Evolutionary conservation across 92 coral and sea anemone species (phyloP).

Genomic region (Parazoanthus darwini): DNA sequence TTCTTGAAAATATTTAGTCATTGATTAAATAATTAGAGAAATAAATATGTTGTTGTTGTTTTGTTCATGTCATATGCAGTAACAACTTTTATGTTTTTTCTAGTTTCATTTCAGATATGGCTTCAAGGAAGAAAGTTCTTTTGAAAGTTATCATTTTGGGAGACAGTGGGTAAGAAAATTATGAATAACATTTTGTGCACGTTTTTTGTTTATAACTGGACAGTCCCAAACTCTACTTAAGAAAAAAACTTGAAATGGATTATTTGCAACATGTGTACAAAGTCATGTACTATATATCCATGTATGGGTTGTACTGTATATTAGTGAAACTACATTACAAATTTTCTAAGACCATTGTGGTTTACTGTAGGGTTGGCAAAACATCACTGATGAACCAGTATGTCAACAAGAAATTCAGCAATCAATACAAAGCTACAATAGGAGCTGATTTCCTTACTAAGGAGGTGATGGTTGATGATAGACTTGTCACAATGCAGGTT

Average conservation of each 20-base stretch:
- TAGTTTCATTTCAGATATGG: constrained; percentile 56
- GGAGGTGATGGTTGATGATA: constrained; percentile 98
- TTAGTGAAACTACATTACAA: no score
- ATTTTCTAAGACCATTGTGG: background rate
- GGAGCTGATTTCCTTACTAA: constrained; percentile 99
- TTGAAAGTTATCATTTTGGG: constrained; percentile 95
- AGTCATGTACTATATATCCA: no score
- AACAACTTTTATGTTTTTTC: background rate
- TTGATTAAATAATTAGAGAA: no score
- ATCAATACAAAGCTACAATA: constrained; percentile 98
- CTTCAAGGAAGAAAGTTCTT: constrained; percentile 98
- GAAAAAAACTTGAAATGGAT: no score
- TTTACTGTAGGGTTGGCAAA: constrained; percentile 83
- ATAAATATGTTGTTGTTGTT: no score
- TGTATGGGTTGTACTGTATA: background rate
- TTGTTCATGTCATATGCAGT: no score
- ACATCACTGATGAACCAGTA: constrained; percentile 98
- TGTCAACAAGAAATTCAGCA: constrained; percentile 99
- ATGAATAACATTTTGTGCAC: no score
- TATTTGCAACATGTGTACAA: background rate
- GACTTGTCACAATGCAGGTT: constrained; percentile 99
- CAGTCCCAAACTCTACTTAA: no score
- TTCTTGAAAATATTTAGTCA: no score
- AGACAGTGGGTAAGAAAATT: constrained; percentile 90
- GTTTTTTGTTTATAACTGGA: no score